Percentiles rank a stretch among this genome's conserved stretches.
phyloP scores from a whole-genome alignment of 2,113 vertebrate species.

The Lophochroa leadbeateri region DNA sequence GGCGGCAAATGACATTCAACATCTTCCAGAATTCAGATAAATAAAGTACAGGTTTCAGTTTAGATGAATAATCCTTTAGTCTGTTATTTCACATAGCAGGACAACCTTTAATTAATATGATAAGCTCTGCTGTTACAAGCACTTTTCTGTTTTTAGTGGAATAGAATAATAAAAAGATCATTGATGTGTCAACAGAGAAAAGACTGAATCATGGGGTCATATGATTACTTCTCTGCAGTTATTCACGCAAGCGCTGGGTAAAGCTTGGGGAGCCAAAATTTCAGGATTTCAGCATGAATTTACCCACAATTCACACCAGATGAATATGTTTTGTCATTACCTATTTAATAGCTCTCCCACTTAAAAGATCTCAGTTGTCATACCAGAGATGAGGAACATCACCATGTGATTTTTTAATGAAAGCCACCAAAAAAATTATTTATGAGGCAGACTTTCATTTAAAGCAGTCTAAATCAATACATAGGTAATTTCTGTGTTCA shows the following conservation, averaged over 20 bases:
- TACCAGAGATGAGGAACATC: background rate
- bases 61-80: conserved; percentile 5
- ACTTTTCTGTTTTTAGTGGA: conserved; percentile 15
- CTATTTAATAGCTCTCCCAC: background rate
- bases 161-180: conserved; percentile 29
- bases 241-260: background rate
- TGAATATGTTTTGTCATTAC: background rate
- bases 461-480: background rate
- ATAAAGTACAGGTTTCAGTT: conserved; percentile 15
- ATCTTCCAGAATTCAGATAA: conserved; percentile 27
- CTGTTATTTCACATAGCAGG: conserved; percentile 35
- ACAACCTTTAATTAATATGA: background rate
- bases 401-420: background rate
- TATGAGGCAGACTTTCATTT: background rate
- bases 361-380: background rate
- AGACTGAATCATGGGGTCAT: background rate
- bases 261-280: background rate
- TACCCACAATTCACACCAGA: background rate
- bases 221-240: background rate
- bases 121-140: conserved; percentile 32
- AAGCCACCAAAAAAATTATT: background rate
- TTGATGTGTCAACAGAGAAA: conserved; percentile 11
- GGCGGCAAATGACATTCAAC: background rate
- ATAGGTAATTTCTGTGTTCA: background rate
- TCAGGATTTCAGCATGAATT: background rate